Conservation (phyloP, 2,113 vertebrate genomes). For the Choloepus hoffmanni region DNA sequence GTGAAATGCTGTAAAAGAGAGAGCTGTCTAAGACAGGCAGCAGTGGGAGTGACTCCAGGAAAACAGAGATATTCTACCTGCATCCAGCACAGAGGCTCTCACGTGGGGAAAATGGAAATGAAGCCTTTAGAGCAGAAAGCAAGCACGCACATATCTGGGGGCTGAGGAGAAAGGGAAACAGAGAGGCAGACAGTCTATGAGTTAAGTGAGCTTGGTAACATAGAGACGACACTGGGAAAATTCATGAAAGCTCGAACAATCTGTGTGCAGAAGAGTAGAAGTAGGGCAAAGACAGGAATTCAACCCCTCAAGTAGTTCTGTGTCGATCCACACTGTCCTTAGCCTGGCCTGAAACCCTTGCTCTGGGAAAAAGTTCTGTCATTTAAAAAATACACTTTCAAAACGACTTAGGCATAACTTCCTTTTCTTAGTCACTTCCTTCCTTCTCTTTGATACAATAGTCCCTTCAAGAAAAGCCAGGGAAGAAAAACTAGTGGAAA, state of each 20-base stretch:
- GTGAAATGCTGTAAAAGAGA: background rate
- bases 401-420: slow-evolving; percentile 73
- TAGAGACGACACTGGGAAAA: slow-evolving; percentile 1
- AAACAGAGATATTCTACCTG: background rate
- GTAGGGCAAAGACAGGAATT: background rate
- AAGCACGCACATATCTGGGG: background rate
- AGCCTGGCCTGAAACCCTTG: background rate
- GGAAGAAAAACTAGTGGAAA: slow-evolving; percentile 56
- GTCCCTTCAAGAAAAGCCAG: slow-evolving; percentile 44
- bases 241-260: background rate
- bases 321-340: background rate
- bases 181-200: background rate
- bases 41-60: background rate
- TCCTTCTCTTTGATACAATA: slow-evolving; percentile 76
- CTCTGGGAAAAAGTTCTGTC: slow-evolving; percentile 35
- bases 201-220: background rate
- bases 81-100: background rate
- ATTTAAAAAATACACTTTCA: slow-evolving; percentile 63
- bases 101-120: background rate
- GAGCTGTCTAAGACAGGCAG: background rate
- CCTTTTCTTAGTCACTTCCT: slow-evolving; percentile 78
- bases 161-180: background rate
- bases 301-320: too few relatives aligned
- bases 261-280: background rate
- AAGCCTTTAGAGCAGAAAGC: background rate